phyloP scores from a whole-genome alignment of 2,797 vertebrate genomes.

The Myoxocephalus aenaeus region DNA sequence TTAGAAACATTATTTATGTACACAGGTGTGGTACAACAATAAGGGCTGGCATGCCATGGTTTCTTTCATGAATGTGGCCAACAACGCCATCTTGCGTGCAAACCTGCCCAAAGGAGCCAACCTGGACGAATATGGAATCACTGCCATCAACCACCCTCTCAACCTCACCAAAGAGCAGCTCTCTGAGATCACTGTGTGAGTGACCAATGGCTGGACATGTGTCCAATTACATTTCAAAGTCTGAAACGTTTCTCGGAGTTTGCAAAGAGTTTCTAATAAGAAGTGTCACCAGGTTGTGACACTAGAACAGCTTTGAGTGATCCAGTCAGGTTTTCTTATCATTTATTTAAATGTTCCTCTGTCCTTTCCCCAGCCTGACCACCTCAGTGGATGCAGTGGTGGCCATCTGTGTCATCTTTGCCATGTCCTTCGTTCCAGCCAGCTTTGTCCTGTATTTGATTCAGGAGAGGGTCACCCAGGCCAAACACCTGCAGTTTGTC shows the following conservation, averaged over 20 bases:
- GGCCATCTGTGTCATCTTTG: conserved; percentile 94
- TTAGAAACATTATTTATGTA: neutral
- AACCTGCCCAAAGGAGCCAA: conserved; percentile 82
- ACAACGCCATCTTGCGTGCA: conserved; percentile 91
- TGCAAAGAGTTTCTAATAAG: neutral
- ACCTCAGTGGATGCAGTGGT: conserved; percentile 93
- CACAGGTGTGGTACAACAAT: conserved; percentile 97
- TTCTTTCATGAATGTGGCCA: conserved; percentile 93
- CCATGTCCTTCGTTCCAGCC: conserved; percentile 96
- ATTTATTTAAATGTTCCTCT: neutral
- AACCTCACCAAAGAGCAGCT: conserved; percentile 97
- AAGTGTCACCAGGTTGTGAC: neutral
- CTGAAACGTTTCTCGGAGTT: neutral
- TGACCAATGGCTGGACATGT: neutral
- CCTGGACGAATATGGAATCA: conserved; percentile 90
- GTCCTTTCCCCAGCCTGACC: conserved; percentile 82
- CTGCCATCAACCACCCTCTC: conserved; percentile 91
- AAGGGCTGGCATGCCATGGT: conserved; percentile 97
- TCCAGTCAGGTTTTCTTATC: neutral
- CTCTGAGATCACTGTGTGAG: conserved; percentile 95
- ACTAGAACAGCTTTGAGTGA: neutral
- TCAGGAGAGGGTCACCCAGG: conserved; percentile 93
- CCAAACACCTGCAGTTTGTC: conserved; percentile 95
- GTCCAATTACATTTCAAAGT: neutral
- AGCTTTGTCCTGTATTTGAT: conserved; percentile 95